Base-by-base conservation (phyloP, 1,140 invertebrate genomes). In the Drosophila seguyi region DNA sequence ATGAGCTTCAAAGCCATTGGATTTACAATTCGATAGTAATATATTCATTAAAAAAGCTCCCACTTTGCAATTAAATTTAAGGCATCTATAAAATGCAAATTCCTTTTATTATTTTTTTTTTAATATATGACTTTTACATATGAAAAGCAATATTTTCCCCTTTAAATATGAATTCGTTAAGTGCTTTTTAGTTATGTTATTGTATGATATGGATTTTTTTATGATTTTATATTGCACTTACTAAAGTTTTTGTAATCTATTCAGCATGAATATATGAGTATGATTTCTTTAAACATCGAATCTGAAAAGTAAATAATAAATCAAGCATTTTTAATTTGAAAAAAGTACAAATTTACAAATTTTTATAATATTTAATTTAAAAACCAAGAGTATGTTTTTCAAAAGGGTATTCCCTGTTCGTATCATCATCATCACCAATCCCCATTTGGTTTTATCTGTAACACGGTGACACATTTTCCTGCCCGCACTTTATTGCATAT, bases 401-500 rank as follows among this genome's bases (percentile, higher is more conserved):
- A 18, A 1, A 45, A 71, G 67, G 5, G 67, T 48, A 72, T 72
- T 11, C 29, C 13, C 7, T n/a, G 13, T 47, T 72, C 68, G 66
- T 36, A 1, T 3, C 3, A 6, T 25, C 13, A 20, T 3, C 14
- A n/a, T 29, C 0, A 10, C 4, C 4, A 25, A 42, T 16, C 16
- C 42, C 16, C 31, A 57, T 71, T 29, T 38, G 50, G 58, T 84
- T 68, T 68, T 87, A 79, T 79, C 59, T 59, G 47, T 61, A 62
- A 27, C 59, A 61, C 66, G 63, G 72, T 90, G 80, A 81, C 82
- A 85, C 78, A 79, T 78, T 85, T 86, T 69, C 52, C 52, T 61
- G 65, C 60, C 84, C 81, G 61, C 85, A 88, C 68, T 81, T 88
- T 81, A 81, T 84, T 84, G 81, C 72, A 88, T 61, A 78, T 71